phyloP scores from a whole-genome alignment of 2,888 invertebrate species.

The Stegana nigrithorax region DNA sequence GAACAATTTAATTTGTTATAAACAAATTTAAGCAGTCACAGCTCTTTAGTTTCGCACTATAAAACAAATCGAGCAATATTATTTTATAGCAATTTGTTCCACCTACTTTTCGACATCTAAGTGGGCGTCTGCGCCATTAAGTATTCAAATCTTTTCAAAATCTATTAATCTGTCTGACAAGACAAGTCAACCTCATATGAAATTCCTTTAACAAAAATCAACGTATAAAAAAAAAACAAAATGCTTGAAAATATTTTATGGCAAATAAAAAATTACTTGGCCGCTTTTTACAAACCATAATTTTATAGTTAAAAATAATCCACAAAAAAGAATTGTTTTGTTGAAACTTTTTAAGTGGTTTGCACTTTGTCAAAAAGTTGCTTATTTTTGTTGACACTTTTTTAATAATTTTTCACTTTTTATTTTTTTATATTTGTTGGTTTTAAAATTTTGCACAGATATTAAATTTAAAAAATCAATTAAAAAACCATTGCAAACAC shows the following conservation, averaged over 20 bases:
- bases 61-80: too few relatives aligned
- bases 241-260: too few relatives aligned
- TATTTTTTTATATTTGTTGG: not conserved
- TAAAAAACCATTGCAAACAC: too few relatives aligned
- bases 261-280: not conserved
- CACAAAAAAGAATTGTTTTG: not conserved
- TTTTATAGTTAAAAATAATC: conserved; percentile 5
- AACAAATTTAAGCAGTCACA: too few relatives aligned
- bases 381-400: not conserved
- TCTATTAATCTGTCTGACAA: not conserved
- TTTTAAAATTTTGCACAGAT: conserved; percentile 8
- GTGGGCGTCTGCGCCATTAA: not conserved
- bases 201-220: not conserved
- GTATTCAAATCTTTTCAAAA: not conserved
- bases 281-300: conserved; percentile 7
- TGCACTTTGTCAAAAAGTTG: not conserved
- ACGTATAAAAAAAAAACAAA: too few relatives aligned
- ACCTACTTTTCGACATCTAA: too few relatives aligned
- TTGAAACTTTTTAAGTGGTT: not conserved
- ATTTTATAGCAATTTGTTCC: too few relatives aligned
- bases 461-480: not conserved
- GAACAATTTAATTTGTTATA: too few relatives aligned
- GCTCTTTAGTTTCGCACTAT: too few relatives aligned
- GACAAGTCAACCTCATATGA: not conserved
- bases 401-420: not conserved